phyloP scores from a whole-genome alignment of 2,113 vertebrate genomes.

The Dasyurus viverrinus region DNA sequence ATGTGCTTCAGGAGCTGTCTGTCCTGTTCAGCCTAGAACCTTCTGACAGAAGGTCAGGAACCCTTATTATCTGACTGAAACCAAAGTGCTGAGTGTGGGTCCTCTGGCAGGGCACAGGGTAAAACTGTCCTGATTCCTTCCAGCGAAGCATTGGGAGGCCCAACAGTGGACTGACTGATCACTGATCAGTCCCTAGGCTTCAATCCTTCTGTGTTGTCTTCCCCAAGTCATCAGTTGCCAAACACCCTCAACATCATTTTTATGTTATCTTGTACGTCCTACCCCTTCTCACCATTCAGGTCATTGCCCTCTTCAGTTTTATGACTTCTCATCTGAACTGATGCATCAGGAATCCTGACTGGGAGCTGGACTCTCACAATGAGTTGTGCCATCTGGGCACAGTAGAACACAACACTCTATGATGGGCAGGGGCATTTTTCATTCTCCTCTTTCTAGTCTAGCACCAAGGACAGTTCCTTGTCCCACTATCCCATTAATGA shows the following conservation, averaged over 20 bases:
- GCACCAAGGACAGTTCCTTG: background rate
- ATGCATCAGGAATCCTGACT: background rate
- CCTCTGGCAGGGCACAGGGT: background rate
- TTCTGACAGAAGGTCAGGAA: too few species aligned
- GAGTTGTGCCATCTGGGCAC: too few species aligned
- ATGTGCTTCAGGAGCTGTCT: background rate
- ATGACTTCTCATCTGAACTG: background rate
- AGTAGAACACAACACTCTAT: background rate
- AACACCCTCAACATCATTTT: background rate
- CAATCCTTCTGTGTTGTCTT: background rate
- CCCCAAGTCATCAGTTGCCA: background rate
- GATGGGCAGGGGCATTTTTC: background rate
- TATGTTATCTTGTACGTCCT: background rate
- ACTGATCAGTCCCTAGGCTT: background rate
- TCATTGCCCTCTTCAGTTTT: background rate
- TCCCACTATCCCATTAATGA: background rate
- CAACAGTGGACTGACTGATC: background rate
- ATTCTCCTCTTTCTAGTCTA: background rate
- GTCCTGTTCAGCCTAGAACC: background rate
- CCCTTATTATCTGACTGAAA: background rate
- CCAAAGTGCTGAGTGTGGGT: background rate
- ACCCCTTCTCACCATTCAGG: background rate
- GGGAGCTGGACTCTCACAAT: too few species aligned
- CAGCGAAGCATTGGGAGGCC: background rate
- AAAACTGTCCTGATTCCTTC: background rate